Base-by-base conservation (phyloP, 2,888 invertebrate species). In the Apotomis betuletana region DNA sequence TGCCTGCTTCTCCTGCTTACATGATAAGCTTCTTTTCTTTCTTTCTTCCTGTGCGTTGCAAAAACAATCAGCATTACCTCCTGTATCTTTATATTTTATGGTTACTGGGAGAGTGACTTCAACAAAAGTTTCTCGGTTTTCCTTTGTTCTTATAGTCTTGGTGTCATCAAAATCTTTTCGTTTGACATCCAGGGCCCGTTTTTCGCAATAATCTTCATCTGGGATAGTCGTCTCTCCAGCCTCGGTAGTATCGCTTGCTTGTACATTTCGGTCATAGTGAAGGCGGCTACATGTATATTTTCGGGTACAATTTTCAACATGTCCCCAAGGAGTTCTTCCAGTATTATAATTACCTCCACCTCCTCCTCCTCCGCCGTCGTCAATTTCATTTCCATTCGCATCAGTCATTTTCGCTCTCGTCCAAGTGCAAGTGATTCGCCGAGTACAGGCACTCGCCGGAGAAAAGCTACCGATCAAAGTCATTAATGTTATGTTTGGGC, bases 401-500 rank as follows among this genome's bases (percentile, higher is more conserved):
- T 77, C 83, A 69, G 83, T 82, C 46, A 81, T 74, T 51, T 83
- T 84, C 49, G 83, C 79, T 68, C 83, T 85, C 49, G 92, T 90
- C 92, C 92, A 92, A 6, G 92, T 91, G 77, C 92, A 93, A 0
- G 92, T 93, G 67, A 91, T 76, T 78, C 88, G 88, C 57, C 92
- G 86, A 38, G 91, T 91, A 72, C 92, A 93, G 73, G 88, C 79
- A 77, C 87, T 90, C 75, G 84, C 77, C 68, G 87, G 81, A 78
- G 86, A 90, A 52, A 85, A 4, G 88, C 87, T 83, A 55, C 76
- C 41, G 36, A 80, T 74, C 13, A 79, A 75, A 38, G 27, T 69
- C 67, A 63, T 65, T 13, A 52, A 6, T 60, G 74, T 69, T 49
- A 70, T 38, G 5, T 41, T 46, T 12, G 55, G 3, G 27, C 27